phyloP scores from a whole-genome alignment of 2,888 invertebrate genomes.

The Zonitis immaculata region DNA sequence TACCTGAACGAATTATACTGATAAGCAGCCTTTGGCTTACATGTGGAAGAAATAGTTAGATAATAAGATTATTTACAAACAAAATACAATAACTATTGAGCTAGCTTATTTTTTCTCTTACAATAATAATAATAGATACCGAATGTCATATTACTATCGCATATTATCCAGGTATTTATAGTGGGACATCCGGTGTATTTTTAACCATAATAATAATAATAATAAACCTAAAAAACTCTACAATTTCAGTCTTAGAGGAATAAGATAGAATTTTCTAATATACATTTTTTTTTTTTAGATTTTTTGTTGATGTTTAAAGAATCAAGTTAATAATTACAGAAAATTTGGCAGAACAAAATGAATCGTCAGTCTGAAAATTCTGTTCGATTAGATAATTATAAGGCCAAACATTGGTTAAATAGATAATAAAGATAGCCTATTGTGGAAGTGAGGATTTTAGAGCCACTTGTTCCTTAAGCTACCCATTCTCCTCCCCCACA shows the following conservation, averaged over 20 bases:
- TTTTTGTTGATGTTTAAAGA: slow-evolving; percentile 12
- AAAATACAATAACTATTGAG: slow-evolving; percentile 32
- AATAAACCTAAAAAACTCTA: slow-evolving; percentile 13
- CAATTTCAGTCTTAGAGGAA: slow-evolving; percentile 13
- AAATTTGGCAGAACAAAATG: slow-evolving; percentile 36
- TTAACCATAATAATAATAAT: too few species aligned
- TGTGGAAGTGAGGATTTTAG: slow-evolving; percentile 54
- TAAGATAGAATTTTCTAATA: neutral
- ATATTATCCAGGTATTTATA: too few species aligned
- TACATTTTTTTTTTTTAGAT: neutral
- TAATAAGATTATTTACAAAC: slow-evolving; percentile 33
- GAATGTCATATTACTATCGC: too few species aligned
- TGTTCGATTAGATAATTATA: slow-evolving; percentile 31
- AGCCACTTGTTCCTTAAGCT: slow-evolving; percentile 72
- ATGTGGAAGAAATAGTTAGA: slow-evolving; percentile 39
- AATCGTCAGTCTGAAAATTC: slow-evolving; percentile 43
- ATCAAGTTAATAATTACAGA: slow-evolving; percentile 27
- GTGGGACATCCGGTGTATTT: slow-evolving; percentile 10
- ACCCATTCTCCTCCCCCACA: slow-evolving; percentile 86
- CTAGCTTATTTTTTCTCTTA: too few species aligned
- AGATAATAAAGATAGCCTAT: slow-evolving; percentile 7
- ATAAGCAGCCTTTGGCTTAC: slow-evolving; percentile 33
- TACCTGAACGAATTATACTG: slow-evolving; percentile 47
- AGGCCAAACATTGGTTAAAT: slow-evolving; percentile 43
- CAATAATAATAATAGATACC: slow-evolving; percentile 4